Conservation (phyloP, 2,113 vertebrate genomes). For the Cygnus atratus region DNA sequence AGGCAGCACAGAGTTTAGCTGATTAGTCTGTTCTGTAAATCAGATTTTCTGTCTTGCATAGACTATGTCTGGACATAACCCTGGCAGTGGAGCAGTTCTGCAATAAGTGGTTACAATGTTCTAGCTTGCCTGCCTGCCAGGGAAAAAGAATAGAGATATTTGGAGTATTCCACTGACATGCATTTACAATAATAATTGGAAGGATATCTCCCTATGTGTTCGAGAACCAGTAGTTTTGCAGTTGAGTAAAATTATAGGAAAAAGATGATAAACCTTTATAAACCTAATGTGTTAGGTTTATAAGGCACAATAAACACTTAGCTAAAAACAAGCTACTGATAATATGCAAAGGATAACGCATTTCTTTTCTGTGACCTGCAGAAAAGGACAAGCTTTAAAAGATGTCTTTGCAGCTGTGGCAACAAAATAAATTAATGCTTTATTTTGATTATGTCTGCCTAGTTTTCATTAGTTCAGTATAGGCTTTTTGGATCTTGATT, state of each 20-base stretch:
- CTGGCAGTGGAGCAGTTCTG: neutral
- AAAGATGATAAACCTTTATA: constrained; percentile 36
- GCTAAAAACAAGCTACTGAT: neutral
- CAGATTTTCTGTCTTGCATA: neutral
- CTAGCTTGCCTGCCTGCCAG: neutral
- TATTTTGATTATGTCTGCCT: neutral
- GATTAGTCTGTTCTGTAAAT: neutral
- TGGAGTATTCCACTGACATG: neutral
- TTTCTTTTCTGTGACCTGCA: neutral
- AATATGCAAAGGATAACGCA: neutral
- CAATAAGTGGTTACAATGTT: neutral
- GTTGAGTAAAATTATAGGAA: neutral
- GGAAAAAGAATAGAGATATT: neutral
- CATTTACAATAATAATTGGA: neutral
- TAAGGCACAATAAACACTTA: neutral
- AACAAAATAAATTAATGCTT: neutral
- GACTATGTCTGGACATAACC: neutral
- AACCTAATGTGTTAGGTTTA: neutral
- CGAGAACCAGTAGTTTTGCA: neutral
- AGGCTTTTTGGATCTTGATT: neutral
- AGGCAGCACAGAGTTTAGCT: neutral
- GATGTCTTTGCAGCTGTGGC: neutral
- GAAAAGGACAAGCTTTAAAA: neutral
- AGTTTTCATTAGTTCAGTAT: neutral
- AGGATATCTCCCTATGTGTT: neutral